These are phyloP conservation scores for Teleogryllus occipitalis DNA, from an alignment of 1,140 invertebrate genomes.

Conservation along the genomic window DNA sequence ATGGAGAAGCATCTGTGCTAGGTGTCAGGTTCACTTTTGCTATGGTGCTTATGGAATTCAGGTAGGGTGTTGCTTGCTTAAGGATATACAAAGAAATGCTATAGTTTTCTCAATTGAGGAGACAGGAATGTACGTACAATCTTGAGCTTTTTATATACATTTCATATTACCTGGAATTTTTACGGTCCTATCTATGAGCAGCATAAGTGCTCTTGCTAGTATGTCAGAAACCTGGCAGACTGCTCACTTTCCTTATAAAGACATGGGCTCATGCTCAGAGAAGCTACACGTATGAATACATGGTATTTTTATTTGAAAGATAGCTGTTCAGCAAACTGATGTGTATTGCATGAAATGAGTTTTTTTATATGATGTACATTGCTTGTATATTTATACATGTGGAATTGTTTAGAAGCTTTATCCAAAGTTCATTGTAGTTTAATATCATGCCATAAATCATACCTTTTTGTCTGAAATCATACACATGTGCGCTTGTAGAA, in stretches of 20 bases:
- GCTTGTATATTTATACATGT: background rate
- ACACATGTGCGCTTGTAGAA: background rate
- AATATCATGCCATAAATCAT: background rate
- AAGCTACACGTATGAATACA: background rate
- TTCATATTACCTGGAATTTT: conserved; percentile 14
- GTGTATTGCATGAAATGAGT: background rate
- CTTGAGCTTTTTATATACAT: conserved; percentile 14
- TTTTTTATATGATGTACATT: conserved; percentile 6
- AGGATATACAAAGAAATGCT: background rate
- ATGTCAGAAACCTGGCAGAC: background rate
- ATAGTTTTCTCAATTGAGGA: background rate
- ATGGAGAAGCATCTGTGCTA: background rate
- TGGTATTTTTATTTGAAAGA: conserved; percentile 6
- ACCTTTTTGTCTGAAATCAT: background rate
- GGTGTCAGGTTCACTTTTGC: conserved; percentile 8
- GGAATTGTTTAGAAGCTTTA: conserved; percentile 1
- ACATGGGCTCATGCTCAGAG: background rate
- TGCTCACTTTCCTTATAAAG: background rate
- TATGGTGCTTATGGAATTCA: background rate
- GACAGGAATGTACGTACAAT: conserved; percentile 7
- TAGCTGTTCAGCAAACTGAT: background rate
- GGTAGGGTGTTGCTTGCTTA: background rate
- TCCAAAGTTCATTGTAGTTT: background rate
- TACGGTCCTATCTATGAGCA: background rate
- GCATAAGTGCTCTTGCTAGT: background rate